Conservation (phyloP, 1,140 invertebrate species). For the Parapsyche elsis region DNA sequence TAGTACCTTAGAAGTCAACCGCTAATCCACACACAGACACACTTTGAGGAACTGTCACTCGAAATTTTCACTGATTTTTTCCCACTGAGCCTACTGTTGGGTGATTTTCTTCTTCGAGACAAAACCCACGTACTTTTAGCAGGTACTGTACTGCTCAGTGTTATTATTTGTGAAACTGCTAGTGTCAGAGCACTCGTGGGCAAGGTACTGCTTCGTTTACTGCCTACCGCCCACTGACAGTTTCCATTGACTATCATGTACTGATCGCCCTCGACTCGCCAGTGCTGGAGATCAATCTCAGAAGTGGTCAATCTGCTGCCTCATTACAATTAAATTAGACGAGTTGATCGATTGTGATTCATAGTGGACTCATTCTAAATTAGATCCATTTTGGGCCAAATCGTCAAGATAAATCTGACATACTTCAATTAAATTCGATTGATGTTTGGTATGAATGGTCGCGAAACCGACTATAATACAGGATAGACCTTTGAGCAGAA, state of each 20-base stretch:
- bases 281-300: conserved; percentile 18
- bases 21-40: too few relatives aligned
- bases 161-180: not conserved
- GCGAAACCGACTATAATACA: too few relatives aligned
- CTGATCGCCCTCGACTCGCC: conserved; percentile 19
- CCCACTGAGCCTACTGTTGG: not conserved
- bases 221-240: conserved; percentile 40
- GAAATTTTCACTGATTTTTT: not conserved
- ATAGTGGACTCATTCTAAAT: too few relatives aligned
- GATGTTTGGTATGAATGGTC: too few relatives aligned
- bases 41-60: too few relatives aligned
- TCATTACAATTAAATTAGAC: not conserved
- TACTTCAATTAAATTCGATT: too few relatives aligned
- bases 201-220: conserved; percentile 23
- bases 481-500: too few relatives aligned
- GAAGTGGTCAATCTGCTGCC: conserved; percentile 20
- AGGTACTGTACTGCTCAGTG: conserved; percentile 2
- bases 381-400: too few relatives aligned
- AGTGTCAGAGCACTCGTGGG: not conserved
- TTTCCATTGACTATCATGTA: not conserved
- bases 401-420: too few relatives aligned
- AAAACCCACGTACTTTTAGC: not conserved
- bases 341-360: too few relatives aligned
- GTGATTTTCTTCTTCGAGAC: conserved; percentile 9
- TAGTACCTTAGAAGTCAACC: too few relatives aligned